Evolutionary conservation across 2,797 vertebrate genomes (phyloP).

Genomic region (Ataeniobius toweri): DNA sequence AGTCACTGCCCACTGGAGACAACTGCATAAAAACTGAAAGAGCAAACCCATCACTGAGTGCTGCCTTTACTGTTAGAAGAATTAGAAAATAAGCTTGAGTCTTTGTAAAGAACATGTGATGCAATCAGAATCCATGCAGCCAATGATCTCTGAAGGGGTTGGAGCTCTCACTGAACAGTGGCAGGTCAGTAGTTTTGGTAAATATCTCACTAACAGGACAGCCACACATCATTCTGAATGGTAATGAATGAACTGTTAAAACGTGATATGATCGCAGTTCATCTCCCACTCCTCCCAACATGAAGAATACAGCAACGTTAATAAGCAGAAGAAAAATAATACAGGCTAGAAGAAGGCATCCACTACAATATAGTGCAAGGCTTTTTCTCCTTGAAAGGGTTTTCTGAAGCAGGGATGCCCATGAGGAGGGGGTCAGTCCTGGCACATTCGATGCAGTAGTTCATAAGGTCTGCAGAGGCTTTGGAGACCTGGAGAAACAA

Average conservation of each 20-base stretch:
- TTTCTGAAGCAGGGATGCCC: constrained; percentile 93
- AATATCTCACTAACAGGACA: constrained; percentile 1
- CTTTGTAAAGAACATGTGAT: constrained; percentile 6
- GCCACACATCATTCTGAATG: constrained; percentile 19
- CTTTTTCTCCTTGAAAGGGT: constrained; percentile 99
- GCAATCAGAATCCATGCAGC: constrained; percentile 19
- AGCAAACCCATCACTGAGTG: constrained; percentile 11
- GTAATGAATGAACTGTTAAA: constrained; percentile 31
- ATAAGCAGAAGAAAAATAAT: constrained; percentile 56
- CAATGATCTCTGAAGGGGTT: constrained; percentile 43
- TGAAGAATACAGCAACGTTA: constrained; percentile 68
- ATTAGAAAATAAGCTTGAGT: constrained; percentile 8
- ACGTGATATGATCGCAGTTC: constrained; percentile 53
- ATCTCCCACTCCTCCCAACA: constrained; percentile 43
- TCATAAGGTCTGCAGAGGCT: constrained; percentile 95
- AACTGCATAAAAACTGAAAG: constrained; percentile 8
- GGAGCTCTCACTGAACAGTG: constrained; percentile 27
- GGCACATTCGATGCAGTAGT: constrained; percentile 91
- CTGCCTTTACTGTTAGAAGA: constrained; percentile 5
- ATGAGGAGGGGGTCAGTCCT: constrained; percentile 90
- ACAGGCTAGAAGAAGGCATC: constrained; percentile 42
- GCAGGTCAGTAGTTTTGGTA: constrained; percentile 21
- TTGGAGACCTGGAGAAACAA: constrained; percentile 87
- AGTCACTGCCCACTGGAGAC: constrained; percentile 27
- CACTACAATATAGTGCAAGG: constrained; percentile 94